Evolutionary conservation across 2,797 vertebrate genomes (phyloP), one percentile per base, ranked within the genome.

Genomic region (Hephaestus fuliginosus): DNA sequence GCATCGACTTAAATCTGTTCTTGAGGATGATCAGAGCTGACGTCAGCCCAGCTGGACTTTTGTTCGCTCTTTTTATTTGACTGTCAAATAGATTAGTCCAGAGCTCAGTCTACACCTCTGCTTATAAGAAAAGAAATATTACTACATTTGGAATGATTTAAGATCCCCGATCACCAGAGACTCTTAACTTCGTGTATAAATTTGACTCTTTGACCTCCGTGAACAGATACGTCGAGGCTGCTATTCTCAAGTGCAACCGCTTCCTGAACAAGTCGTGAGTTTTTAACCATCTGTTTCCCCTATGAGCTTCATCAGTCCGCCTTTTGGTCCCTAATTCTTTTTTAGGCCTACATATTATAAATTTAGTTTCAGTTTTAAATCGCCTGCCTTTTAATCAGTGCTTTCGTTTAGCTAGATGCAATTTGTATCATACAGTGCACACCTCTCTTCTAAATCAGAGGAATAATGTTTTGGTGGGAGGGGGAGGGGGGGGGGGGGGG

Each of bases 211-310:
- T 98, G 92, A 97, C 74, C 25, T 28, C 10, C 58, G 62, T 30
- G 30, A 62, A 49, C 81, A 99, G 98, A 90, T 99, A 99, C 0
- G 98, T 99, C 36, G 98, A 99, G 91, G 96, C 97, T 2, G 97
- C 98, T 64, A 98, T 99, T 85, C 95, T 99, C 77, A 99, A 99
- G 88, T 99, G 98, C 90, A 99, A 97, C 91, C 96, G 95, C 65
- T 99, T 99, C 93, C 93, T 99, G 11, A 98, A 96, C 48, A 97
- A 96, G 94, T 95, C 53, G 98, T 99, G 93, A 95, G 98, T 95
- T 20, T n/a, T 58, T 5, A 33, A 10, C 3, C 22, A 2, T 55
- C 28, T 22, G 7, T 57, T 43, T 15, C 1, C 30, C 1, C 57
- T 13, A 1, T 28, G 39, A 4, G 20, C 28, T 69, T 46, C 0